These are phyloP conservation scores for Solenodon paradoxus DNA, from an alignment of 2,113 vertebrate species.

Conservation along the genomic window DNA sequence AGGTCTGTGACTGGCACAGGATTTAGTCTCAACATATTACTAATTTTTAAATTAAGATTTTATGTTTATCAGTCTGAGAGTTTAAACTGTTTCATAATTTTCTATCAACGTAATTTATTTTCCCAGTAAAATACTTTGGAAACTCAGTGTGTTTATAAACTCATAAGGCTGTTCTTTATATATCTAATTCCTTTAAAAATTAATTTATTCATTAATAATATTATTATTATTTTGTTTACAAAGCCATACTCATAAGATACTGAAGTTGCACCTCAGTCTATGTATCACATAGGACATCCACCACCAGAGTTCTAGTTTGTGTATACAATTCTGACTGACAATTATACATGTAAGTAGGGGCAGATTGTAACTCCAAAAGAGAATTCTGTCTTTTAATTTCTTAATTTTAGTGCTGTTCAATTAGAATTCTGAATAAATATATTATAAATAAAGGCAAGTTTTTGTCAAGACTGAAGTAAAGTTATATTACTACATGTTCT, in stretches of 20 bases:
- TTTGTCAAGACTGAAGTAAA: not conserved
- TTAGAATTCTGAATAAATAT: not conserved
- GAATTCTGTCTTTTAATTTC: not conserved
- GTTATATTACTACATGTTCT: not conserved
- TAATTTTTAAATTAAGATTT: not conserved
- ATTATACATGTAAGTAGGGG: not conserved
- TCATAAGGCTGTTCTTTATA: not conserved
- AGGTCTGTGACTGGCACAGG: not conserved
- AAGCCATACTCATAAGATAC: no score
- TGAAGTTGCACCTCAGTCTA: no score
- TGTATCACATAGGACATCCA: no score
- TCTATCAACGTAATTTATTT: not conserved
- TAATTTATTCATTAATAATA: no score
- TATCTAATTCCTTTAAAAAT: no score
- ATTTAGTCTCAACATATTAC: not conserved
- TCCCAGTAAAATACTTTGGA: not conserved
- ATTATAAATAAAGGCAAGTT: not conserved
- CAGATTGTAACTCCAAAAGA: not conserved
- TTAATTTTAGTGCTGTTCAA: constrained; percentile 8
- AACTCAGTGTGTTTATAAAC: not conserved
- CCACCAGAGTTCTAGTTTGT: no score
- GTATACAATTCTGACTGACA: not conserved
- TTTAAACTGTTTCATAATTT: not conserved
- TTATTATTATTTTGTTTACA: no score
- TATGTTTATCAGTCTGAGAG: not conserved